Conservation (phyloP, 2,888 invertebrate genomes). For the Ptilodon capucinus region DNA sequence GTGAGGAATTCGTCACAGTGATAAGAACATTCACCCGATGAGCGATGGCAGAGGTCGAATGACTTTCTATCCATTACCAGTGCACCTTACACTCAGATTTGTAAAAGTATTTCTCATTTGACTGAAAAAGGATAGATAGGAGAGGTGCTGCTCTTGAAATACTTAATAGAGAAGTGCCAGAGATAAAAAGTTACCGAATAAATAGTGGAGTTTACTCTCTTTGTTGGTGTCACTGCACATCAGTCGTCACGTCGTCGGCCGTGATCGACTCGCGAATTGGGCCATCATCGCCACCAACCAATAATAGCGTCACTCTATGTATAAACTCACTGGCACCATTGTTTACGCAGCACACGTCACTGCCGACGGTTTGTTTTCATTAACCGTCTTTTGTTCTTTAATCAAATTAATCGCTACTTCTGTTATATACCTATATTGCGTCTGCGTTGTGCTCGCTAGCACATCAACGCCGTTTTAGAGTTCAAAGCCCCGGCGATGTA, state of each 20-base stretch:
- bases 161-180: too few relatives aligned
- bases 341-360: conserved; percentile 25
- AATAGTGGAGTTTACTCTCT: not conserved
- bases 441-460: conserved; percentile 7
- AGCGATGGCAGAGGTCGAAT: conserved; percentile 18
- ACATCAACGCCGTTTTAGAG: not conserved
- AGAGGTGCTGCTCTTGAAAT: too few relatives aligned
- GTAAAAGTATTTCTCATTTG: not conserved
- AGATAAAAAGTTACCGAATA: too few relatives aligned
- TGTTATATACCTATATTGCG: conserved; percentile 3
- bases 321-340: conserved; percentile 19
- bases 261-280: not conserved
- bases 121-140: not conserved
- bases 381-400: conserved; percentile 28
- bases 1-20: conserved; percentile 38
- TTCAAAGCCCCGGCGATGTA: not conserved
- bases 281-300: conserved; percentile 10
- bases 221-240: not conserved
- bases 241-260: not conserved
- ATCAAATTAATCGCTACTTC: conserved; percentile 16
- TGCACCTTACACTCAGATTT: not conserved
- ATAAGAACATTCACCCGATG: conserved; percentile 19
- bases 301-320: conserved; percentile 18
- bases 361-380: conserved; percentile 27
- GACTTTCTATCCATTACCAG: conserved; percentile 20